These are phyloP conservation scores for Magallana angulata DNA, from an alignment of 1,140 invertebrate genomes.

Conservation along the genomic window DNA sequence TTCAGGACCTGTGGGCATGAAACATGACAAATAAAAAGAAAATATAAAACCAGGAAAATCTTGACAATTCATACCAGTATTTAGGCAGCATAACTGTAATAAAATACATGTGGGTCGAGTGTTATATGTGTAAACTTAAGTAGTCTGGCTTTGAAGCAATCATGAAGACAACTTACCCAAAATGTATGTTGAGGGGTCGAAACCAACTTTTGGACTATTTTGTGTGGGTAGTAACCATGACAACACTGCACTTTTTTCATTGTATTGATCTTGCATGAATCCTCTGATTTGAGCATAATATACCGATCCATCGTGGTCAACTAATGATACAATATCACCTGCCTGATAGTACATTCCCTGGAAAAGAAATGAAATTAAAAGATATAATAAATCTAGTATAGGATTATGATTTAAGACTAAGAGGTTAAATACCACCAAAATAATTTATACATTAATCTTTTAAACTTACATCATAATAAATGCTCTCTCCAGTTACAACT, in stretches of 20 bases:
- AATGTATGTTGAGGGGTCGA: slow-evolving; percentile 94
- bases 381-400: too few relatives aligned
- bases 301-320: slow-evolving; percentile 87
- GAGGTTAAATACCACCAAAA: too few relatives aligned
- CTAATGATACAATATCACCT: slow-evolving; percentile 93
- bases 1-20: slow-evolving; percentile 86
- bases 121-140: too few relatives aligned
- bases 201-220: slow-evolving; percentile 87
- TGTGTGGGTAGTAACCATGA: slow-evolving; percentile 94
- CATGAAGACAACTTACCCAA: slow-evolving; percentile 83
- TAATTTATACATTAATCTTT: background rate
- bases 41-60: too few relatives aligned
- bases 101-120: too few relatives aligned
- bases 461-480: slow-evolving; percentile 88
- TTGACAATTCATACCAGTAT: too few relatives aligned
- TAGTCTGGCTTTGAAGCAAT: too few relatives aligned
- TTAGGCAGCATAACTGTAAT: too few relatives aligned
- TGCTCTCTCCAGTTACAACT: slow-evolving; percentile 88
- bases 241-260: slow-evolving; percentile 95
- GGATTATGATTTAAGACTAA: too few relatives aligned
- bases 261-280: slow-evolving; percentile 93
- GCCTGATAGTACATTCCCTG: slow-evolving; percentile 90
- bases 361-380: slow-evolving; percentile 37
- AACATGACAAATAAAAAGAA: background rate
- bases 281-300: slow-evolving; percentile 95